These are phyloP conservation scores for Agrotis ipsilon DNA, from an alignment of 2,888 invertebrate genomes.

Conservation along the genomic window DNA sequence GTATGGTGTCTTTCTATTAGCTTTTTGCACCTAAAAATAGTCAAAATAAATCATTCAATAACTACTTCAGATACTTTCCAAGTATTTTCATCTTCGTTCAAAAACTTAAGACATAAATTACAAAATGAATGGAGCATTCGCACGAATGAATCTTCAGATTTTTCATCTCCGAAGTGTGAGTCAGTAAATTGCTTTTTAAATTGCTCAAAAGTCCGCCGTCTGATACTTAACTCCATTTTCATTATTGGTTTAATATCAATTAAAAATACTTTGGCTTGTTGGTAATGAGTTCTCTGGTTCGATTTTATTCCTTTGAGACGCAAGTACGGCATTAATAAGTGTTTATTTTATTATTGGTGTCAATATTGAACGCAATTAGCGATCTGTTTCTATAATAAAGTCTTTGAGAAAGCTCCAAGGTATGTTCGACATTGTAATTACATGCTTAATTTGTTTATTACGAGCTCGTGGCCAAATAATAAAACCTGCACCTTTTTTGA, in stretches of 20 bases:
- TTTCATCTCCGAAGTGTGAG: conserved; percentile 38
- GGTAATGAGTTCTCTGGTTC: neutral
- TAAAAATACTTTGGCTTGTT: conserved; percentile 13
- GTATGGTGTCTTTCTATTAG: too few relatives aligned
- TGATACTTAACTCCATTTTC: conserved; percentile 13
- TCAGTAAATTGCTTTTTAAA: conserved; percentile 70
- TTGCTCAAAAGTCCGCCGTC: conserved; percentile 54
- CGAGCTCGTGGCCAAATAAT: too few relatives aligned
- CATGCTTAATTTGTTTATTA: too few relatives aligned
- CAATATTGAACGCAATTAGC: neutral
- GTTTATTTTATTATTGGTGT: neutral
- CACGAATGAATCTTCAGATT: conserved; percentile 36
- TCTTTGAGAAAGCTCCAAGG: neutral
- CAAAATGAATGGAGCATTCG: conserved; percentile 43
- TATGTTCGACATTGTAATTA: too few relatives aligned
- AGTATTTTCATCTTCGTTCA: neutral
- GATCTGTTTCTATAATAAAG: neutral
- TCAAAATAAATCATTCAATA: neutral
- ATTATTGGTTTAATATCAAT: conserved; percentile 32
- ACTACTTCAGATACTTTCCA: neutral
- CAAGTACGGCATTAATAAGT: neutral
- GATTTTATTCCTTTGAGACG: neutral
- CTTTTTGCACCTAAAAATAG: neutral
- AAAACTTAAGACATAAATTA: conserved; percentile 40
- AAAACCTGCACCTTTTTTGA: too few relatives aligned